phyloP scores from a whole-genome alignment of 2,888 invertebrate genomes.

The Dynastes grantii region DNA sequence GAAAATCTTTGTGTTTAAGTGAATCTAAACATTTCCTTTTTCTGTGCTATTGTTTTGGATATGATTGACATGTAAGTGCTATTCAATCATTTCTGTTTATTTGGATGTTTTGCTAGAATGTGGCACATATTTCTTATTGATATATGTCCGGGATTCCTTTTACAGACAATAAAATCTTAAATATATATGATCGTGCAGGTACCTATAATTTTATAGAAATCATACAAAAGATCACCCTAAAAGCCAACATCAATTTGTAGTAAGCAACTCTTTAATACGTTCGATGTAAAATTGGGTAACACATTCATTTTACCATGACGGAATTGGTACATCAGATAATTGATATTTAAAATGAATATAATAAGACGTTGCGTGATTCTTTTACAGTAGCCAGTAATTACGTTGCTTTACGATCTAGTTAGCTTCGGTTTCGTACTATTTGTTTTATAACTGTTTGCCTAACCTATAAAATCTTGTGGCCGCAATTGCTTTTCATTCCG shows the following conservation, averaged over 20 bases:
- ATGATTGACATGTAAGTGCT: conserved; percentile 18
- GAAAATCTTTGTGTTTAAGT: conserved; percentile 20
- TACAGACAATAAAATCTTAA: no score
- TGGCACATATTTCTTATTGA: no score
- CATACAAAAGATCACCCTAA: no score
- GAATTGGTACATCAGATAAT: not conserved
- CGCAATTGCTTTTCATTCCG: not conserved
- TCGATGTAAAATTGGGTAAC: no score
- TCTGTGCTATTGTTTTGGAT: conserved; percentile 12
- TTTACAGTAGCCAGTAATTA: conserved; percentile 4
- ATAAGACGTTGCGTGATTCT: not conserved
- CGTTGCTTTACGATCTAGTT: conserved; percentile 18
- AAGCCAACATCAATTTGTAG: no score
- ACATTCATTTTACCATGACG: not conserved
- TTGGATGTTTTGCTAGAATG: not conserved
- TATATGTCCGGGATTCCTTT: no score
- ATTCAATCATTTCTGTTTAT: not conserved
- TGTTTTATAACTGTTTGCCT: conserved; percentile 15
- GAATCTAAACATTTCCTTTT: conserved; percentile 1
- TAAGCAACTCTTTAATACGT: no score
- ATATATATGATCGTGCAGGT: no score
- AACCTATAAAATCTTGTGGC: conserved; percentile 9
- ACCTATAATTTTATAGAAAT: no score
- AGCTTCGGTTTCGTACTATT: conserved; percentile 25
- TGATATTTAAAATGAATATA: not conserved